These are phyloP conservation scores for Cacatua alba DNA, from an alignment of 2,113 vertebrate genomes.

Conservation along the genomic window DNA sequence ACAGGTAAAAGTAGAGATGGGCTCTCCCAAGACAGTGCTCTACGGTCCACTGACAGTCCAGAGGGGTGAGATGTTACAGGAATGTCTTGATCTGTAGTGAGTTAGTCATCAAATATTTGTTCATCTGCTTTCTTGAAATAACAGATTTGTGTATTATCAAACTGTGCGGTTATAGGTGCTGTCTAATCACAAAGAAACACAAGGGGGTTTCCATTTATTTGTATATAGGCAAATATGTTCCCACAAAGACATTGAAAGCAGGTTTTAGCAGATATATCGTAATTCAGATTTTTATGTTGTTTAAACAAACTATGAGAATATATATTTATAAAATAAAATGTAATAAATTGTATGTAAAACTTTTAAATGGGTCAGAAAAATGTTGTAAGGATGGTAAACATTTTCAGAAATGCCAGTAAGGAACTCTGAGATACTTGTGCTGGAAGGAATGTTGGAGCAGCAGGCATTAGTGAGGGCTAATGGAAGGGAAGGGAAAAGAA, in stretches of 20 bases:
- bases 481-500: background rate
- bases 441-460: background rate
- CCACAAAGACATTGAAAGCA: background rate
- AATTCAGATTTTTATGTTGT: background rate
- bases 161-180: background rate
- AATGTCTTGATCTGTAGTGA: background rate
- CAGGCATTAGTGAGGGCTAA: background rate
- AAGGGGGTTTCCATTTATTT: background rate
- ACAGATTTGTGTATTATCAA: background rate
- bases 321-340: background rate
- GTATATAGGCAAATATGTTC: background rate
- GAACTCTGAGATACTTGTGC: background rate
- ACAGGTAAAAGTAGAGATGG: background rate
- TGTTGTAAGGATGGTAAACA: background rate
- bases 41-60: background rate
- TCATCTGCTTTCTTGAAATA: background rate
- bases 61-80: background rate
- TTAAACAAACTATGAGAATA: background rate
- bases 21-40: background rate
- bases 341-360: background rate
- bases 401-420: background rate
- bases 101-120: background rate
- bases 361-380: background rate
- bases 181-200: background rate
- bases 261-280: background rate